Evolutionary conservation across 2,113 vertebrate genomes (phyloP).

Genomic region (Conger conger): DNA sequence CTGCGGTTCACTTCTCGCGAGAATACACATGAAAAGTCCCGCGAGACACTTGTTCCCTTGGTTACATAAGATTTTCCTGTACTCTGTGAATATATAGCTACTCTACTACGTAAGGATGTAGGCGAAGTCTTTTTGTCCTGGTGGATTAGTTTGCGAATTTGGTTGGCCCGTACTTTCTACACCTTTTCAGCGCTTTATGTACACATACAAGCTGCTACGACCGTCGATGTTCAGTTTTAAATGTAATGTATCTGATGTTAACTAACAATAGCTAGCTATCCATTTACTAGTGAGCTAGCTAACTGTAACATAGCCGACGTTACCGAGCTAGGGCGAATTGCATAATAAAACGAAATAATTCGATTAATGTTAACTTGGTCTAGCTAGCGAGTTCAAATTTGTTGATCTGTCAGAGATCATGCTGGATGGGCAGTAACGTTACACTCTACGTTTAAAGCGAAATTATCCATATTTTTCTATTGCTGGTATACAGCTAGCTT

Average conservation of each 20-base stretch:
- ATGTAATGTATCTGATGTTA: no score
- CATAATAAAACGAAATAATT: no score
- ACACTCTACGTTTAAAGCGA: not conserved
- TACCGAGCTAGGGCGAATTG: no score
- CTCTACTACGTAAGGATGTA: not conserved
- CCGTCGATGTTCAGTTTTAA: no score
- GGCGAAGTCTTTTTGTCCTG: not conserved
- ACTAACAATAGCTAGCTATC: no score
- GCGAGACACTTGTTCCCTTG: constrained; percentile 35
- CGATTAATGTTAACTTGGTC: no score
- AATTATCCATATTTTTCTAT: not conserved
- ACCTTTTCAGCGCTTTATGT: no score
- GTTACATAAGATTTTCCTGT: constrained; percentile 38
- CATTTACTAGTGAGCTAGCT: no score
- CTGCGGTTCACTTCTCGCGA: constrained; percentile 67
- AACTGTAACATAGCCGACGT: no score
- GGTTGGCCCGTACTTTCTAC: not conserved
- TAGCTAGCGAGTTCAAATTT: not conserved
- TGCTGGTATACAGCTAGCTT: not conserved
- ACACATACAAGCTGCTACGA: no score
- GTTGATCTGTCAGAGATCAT: not conserved
- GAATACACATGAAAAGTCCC: constrained; percentile 34
- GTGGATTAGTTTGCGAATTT: not conserved
- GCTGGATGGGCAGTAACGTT: not conserved
- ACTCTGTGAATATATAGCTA: not conserved